phyloP scores from a whole-genome alignment of 1,140 invertebrate species.

The Manduca sexta region DNA sequence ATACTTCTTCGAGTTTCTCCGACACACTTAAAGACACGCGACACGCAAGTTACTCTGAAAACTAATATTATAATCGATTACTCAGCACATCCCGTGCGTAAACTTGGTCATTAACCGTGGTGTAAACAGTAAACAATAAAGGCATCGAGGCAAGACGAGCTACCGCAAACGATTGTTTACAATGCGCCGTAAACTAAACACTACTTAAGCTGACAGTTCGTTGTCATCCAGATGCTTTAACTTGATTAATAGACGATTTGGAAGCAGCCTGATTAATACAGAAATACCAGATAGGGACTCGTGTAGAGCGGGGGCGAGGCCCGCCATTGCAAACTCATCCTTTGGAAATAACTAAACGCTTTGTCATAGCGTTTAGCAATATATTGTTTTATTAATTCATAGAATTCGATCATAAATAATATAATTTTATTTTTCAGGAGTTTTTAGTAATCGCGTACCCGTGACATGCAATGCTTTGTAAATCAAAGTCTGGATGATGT shows the following conservation, averaged over 20 bases:
- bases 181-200: slow-evolving; percentile 55
- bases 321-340: no score
- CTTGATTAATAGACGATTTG: slow-evolving; percentile 68
- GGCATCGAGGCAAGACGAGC: slow-evolving; percentile 45
- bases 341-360: no score
- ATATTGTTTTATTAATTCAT: no score
- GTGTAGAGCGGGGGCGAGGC: neutral
- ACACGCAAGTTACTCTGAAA: no score
- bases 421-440: no score
- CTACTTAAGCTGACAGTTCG: slow-evolving; percentile 63
- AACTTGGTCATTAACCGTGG: slow-evolving; percentile 14
- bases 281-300: slow-evolving; percentile 5
- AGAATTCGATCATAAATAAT: no score
- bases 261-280: slow-evolving; percentile 57
- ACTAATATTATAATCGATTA: neutral
- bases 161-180: slow-evolving; percentile 63
- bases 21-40: no score
- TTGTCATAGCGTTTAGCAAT: no score
- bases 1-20: no score
- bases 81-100: neutral
- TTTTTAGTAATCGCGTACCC: no score
- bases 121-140: slow-evolving; percentile 40
- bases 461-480: no score
- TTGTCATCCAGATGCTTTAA: slow-evolving; percentile 68
- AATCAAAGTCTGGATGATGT: no score